A percentile compares a stretch with the other conserved stretches of the same genome.
Evolutionary conservation across 2,113 vertebrate species (phyloP).

Genomic region (Neomonachus schauinslandi): DNA sequence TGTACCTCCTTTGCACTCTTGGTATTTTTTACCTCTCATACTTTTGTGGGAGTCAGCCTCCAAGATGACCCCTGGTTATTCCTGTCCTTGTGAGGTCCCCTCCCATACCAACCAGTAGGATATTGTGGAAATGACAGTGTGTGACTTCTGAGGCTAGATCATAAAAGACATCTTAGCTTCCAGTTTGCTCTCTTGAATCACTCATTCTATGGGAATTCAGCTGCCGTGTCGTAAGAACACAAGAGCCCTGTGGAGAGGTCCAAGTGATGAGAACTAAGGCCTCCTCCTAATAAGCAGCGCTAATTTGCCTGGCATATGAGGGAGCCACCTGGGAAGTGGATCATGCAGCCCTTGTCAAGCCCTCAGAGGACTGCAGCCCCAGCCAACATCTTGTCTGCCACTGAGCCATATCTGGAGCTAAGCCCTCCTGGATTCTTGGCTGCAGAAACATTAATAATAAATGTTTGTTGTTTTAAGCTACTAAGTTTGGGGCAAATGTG

Average conservation of each 20-base stretch:
- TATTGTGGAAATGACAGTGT: background rate
- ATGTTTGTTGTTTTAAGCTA: background rate
- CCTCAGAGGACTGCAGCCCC: too few species aligned
- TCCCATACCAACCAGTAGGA: background rate
- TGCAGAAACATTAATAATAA: background rate
- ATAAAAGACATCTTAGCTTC: background rate
- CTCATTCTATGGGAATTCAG: background rate
- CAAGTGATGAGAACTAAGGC: background rate
- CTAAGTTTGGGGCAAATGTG: background rate
- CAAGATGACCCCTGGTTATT: background rate
- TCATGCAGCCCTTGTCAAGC: background rate
- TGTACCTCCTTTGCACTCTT: background rate
- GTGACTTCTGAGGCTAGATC: background rate
- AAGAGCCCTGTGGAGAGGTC: background rate
- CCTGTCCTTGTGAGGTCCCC: background rate
- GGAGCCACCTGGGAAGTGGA: background rate
- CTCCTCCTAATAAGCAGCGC: background rate
- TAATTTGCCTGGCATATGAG: background rate
- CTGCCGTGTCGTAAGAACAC: background rate
- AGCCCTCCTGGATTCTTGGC: background rate
- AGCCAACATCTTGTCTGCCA: background rate
- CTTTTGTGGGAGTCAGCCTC: background rate
- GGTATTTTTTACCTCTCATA: background rate
- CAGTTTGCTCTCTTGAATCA: background rate
- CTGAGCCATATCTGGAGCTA: background rate